Evolutionary conservation across 2,888 invertebrate species (phyloP), one percentile per base, ranked within the genome.

Genomic region (Dasysyrphus albostriatus): DNA sequence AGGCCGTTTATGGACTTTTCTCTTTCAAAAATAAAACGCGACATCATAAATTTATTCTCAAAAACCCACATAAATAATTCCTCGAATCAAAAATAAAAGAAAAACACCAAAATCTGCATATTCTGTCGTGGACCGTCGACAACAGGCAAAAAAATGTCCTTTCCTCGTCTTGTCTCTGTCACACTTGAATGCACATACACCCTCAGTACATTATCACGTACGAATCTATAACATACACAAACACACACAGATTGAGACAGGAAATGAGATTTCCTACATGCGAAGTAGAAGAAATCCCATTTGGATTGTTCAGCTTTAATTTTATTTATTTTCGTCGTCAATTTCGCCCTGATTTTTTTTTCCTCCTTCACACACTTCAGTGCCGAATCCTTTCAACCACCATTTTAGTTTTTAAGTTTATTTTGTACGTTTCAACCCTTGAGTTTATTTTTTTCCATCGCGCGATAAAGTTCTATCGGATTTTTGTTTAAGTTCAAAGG

Each of bases 91-190:
- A 59, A 69, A 24, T 24, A 24, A 24, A 24, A 76, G 19, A 49
- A 73, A 73, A 49, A 47, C 65, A 65, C 56, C 51, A 73, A 47
- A 85, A 72, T 73, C 72, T 84, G 76, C 81, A 85, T 85, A 85
- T 74, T n/a, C 14, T 32, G 73, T 47, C 72, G 78, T 82, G 83
- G 87, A 87, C 87, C 87, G 83, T 79, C 78, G 87, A 87, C 87
- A 87, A 87, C 87, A 87, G 87, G 78, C 87, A 75, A 82, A 79
- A 87, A 74, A 87, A 87, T 79, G 75, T 83, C 87, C 74, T 75
- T 78, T 59, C 78, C 59, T 83, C 82, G 77, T 78, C 78, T 72
- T 87, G 87, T 79, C 83, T 79, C 87, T 79, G 78, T 87, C 83
- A 75, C 87, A 75, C 87, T 78, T 74, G 47, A 58, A 47, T 56